A percentile compares a stretch with the other conserved stretches of the same genome.
Evolutionary conservation across 2,797 vertebrate genomes (phyloP).

Genomic region (Sebastes steindachneri): DNA sequence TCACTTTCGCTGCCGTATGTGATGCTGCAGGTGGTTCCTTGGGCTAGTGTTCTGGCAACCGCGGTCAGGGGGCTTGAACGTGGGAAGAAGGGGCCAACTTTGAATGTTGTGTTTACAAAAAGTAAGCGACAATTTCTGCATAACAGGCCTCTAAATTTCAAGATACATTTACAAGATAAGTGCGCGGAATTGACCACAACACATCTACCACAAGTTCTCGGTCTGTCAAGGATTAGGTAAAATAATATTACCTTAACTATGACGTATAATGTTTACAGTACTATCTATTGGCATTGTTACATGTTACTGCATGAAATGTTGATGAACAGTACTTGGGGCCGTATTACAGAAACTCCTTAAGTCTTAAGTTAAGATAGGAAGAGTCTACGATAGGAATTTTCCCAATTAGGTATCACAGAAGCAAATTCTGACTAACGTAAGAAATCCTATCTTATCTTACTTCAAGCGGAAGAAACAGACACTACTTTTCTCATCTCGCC

Average conservation of each 20-base stretch:
- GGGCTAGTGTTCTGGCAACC: no score
- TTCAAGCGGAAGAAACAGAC: no score
- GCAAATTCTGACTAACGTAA: no score
- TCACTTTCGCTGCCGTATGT: no score
- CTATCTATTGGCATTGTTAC: neutral
- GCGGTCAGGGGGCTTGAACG: no score
- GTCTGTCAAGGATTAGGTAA: neutral
- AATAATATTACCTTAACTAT: neutral
- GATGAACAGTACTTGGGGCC: neutral
- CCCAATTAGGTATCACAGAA: no score
- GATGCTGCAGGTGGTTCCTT: neutral
- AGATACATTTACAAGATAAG: neutral
- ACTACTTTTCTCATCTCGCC: no score
- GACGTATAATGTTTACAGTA: neutral
- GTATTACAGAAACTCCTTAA: no score
- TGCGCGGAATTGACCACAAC: neutral
- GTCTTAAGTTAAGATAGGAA: no score
- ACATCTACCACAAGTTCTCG: neutral
- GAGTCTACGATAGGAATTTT: no score
- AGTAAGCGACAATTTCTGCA: neutral
- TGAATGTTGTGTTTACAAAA: neutral
- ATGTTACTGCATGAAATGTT: neutral
- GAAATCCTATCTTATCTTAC: no score
- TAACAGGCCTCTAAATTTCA: accelerated
- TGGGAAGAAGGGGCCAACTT: no score